Evolutionary conservation across 2,797 vertebrate genomes (phyloP), one percentile per base, ranked within the genome.

Genomic region (Cottoperca gobio): DNA sequence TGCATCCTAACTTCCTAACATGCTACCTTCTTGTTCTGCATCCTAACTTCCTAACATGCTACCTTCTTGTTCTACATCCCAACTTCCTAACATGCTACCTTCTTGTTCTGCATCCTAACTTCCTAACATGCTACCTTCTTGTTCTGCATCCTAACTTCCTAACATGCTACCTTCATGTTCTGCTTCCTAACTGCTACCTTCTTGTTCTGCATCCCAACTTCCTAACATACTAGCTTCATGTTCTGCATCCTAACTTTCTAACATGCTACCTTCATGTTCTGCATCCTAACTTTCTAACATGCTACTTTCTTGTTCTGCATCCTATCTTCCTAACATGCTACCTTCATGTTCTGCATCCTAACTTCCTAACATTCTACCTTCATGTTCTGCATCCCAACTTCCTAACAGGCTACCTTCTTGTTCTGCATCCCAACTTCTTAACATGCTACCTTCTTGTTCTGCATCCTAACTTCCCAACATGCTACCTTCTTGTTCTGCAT

Each of bases 401-500:
- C 16, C 42, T 43, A 17, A 17, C 5, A 6, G 6, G 9, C 35
- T 35, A 6, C 9, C 6, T 35, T 35, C 9, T 9, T 35, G 9
- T 9, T 6, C 6, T 35, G 6, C 35, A 3, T 43, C 42, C 17
- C n/a, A 9, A 9, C 43, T 45, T 45, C 19, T 43, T 43, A 4
- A 43, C 2, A 43, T 5, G 12, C 40, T 43, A 5, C 40, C 40
- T 43, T 43, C 3, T 16, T 14, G 3, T 17, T 35, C 16, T 48
- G 45, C 4, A 21, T 48, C 45, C 45, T 48, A 21, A 21, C 10
- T 21, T 48, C 45, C 45, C 48, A 1, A 11, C 3, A 48, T 4
- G 9, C n/a, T 21, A 21, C 10, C 10, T 11, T 48, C n/a, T 23
- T 3, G 9, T 2, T 2, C 0, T 48, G 14, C 11, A 0, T 9